These are phyloP conservation scores for Myotis planiceps DNA, from an alignment of 2,797 vertebrate genomes.

Conservation along the genomic window DNA sequence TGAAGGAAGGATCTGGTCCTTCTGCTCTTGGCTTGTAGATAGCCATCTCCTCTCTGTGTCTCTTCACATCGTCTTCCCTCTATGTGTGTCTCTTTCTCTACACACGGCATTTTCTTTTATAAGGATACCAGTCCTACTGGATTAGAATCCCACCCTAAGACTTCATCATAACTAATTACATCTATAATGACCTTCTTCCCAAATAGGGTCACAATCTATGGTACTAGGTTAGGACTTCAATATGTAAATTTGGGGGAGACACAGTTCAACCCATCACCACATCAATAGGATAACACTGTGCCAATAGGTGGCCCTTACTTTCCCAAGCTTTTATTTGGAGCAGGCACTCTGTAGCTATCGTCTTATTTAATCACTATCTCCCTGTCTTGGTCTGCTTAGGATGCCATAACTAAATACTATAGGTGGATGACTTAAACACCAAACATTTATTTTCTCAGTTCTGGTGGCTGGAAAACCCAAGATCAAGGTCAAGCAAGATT, in stretches of 20 bases:
- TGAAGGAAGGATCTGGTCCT: background rate
- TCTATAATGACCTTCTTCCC: background rate
- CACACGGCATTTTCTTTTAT: background rate
- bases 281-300: background rate
- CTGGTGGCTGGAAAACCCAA: background rate
- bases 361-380: background rate
- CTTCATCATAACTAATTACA: background rate
- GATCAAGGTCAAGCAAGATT: background rate
- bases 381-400: background rate
- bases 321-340: background rate
- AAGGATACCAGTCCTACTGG: background rate
- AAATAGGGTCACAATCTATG: background rate
- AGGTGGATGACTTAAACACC: background rate
- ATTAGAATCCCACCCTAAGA: background rate
- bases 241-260: background rate
- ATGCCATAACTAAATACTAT: background rate
- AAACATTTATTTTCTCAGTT: background rate
- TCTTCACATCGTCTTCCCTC: background rate
- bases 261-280: background rate
- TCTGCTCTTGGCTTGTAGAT: background rate
- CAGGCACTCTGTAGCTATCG: background rate
- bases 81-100: background rate
- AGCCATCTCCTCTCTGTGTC: background rate
- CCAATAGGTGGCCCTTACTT: background rate
- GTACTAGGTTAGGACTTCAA: background rate